Conservation (phyloP, 2,113 vertebrate species). For the Corvus cornix region DNA sequence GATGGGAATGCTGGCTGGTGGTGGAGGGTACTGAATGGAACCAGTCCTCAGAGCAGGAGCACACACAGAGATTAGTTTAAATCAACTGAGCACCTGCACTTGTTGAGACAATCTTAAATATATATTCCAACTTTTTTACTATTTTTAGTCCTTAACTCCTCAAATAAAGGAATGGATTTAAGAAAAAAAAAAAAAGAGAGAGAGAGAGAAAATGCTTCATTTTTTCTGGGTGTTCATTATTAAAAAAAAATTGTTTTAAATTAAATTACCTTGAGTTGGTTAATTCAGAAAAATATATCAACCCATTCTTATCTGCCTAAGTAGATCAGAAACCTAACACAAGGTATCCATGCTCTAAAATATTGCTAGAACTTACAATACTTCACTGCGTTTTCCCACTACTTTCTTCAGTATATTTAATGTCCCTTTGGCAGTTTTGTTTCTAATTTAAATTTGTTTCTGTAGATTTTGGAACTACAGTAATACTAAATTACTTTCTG, state of each 20-base stretch:
- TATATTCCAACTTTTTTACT: background rate
- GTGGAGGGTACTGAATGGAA: background rate
- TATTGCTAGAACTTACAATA: background rate
- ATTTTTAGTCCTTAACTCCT: background rate
- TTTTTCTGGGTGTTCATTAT: background rate
- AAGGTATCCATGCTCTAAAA: background rate
- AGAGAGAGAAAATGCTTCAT: background rate
- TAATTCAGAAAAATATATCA: background rate
- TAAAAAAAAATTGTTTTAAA: background rate
- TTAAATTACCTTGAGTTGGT: background rate
- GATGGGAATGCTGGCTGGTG: background rate
- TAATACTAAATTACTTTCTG: background rate
- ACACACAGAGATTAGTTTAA: background rate
- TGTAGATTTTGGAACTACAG: background rate
- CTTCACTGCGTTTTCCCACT: background rate
- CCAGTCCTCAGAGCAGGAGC: background rate
- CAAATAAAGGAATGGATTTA: background rate
- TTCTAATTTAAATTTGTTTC: background rate
- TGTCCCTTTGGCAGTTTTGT: background rate
- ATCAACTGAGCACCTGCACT: background rate
- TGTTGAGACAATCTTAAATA: background rate
- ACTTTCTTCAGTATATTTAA: background rate
- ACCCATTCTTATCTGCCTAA: background rate
- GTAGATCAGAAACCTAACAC: background rate
- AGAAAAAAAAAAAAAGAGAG: too few species aligned